A percentile compares a stretch with the other conserved stretches of the same genome.
phyloP scores from a whole-genome alignment of 2,888 invertebrate species.

The Palloptera scutellata region DNA sequence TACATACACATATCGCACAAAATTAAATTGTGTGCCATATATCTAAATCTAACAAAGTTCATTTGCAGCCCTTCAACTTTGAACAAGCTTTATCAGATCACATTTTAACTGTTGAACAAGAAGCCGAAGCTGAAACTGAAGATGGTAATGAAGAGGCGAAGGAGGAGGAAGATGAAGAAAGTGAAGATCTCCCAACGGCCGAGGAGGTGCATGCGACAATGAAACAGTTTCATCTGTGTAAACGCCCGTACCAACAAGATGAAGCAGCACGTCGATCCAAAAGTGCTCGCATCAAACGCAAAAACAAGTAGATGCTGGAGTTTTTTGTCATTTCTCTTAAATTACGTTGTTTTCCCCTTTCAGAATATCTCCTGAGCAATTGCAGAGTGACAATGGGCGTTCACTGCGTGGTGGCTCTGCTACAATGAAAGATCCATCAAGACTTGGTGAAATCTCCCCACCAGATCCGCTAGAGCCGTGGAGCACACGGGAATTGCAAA shows the following conservation, averaged over 20 bases:
- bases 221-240: constrained; percentile 62
- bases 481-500: constrained; percentile 75
- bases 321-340: background rate
- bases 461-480: constrained; percentile 76
- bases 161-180: constrained; percentile 40
- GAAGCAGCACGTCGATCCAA: constrained; percentile 55
- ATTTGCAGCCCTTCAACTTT: constrained; percentile 50
- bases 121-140: constrained; percentile 56
- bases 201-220: constrained; percentile 63
- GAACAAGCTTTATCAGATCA: constrained; percentile 54
- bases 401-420: constrained; percentile 51
- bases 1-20: background rate
- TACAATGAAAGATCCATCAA: constrained; percentile 45
- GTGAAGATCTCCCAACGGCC: constrained; percentile 58
- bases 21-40: background rate
- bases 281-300: constrained; percentile 56
- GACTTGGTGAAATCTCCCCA: constrained; percentile 58
- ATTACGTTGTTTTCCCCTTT: constrained; percentile 5
- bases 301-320: constrained; percentile 51
- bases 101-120: constrained; percentile 55
- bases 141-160: constrained; percentile 57
- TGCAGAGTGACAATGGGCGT: constrained; percentile 45
- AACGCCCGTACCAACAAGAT: constrained; percentile 56
- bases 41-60: background rate
- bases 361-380: constrained; percentile 58